Evolutionary conservation across 2,797 vertebrate genomes (phyloP).

Genomic region (Nasua narica): DNA sequence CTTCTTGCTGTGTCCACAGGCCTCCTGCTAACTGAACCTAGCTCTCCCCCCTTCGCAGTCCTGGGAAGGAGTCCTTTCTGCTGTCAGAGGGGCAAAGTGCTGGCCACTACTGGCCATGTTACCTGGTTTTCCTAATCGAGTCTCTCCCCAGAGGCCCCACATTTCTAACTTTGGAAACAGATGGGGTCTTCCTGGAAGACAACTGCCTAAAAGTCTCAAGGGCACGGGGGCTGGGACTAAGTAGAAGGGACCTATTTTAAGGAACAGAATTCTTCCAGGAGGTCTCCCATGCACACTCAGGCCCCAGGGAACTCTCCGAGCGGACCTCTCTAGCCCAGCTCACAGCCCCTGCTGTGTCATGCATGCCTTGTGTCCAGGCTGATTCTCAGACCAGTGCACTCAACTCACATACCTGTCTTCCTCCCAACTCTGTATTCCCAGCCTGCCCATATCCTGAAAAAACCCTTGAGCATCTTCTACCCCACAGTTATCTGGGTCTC

Average conservation of each 20-base stretch:
- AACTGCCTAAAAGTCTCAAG: constrained; percentile 82
- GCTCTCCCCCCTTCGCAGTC: neutral
- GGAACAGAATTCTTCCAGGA: constrained; percentile 71
- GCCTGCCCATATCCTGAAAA: neutral
- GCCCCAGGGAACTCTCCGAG: neutral
- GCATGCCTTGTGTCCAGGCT: neutral
- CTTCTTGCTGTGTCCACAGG: neutral
- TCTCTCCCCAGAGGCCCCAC: constrained; percentile 61
- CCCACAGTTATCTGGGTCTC: neutral
- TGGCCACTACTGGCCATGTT: neutral
- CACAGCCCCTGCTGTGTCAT: neutral
- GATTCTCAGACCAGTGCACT: neutral
- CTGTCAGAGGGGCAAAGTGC: neutral
- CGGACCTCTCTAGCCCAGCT: neutral
- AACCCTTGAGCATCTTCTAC: neutral
- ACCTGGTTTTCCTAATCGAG: constrained; percentile 44
- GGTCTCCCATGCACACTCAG: neutral
- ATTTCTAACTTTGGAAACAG: constrained; percentile 80
- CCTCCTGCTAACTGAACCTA: neutral
- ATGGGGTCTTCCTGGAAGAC: constrained; percentile 79
- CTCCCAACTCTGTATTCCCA: neutral
- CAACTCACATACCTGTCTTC: neutral
- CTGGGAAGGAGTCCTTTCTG: neutral
- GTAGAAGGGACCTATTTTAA: constrained; percentile 76
- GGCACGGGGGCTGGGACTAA: constrained; percentile 75